phyloP scores from a whole-genome alignment of 1,140 invertebrate genomes.

The Drosophila nannoptera region DNA sequence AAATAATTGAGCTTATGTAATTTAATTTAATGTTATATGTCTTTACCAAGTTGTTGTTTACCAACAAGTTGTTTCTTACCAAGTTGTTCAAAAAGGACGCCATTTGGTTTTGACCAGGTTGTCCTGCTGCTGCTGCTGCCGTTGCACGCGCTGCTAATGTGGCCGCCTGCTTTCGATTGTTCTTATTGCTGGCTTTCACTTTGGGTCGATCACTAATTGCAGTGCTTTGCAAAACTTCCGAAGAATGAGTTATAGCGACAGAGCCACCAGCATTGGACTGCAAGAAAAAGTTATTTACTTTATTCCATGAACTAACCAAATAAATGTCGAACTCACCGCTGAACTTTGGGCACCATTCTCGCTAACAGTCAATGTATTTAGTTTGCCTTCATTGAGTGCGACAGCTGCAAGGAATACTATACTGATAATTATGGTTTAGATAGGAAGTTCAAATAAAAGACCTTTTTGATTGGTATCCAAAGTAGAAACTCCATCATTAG shows the following conservation, averaged over 20 bases:
- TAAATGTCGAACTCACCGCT: conserved; percentile 33
- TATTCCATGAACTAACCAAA: background rate
- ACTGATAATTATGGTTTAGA: background rate
- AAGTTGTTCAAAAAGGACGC: conserved; percentile 78
- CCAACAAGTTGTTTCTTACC: too few species aligned
- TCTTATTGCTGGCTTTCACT: conserved; percentile 88
- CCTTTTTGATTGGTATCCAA: conserved; percentile 46
- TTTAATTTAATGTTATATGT: too few species aligned
- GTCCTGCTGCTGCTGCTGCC: conserved; percentile 47
- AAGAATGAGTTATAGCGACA: conserved; percentile 78
- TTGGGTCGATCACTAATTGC: conserved; percentile 89
- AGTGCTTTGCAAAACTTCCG: conserved; percentile 82
- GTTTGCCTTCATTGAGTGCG: conserved; percentile 35
- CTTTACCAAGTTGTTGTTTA: too few species aligned
- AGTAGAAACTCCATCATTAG: conserved; percentile 30
- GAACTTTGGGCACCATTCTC: conserved; percentile 45
- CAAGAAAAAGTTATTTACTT: background rate
- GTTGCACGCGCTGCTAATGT: conserved; percentile 48
- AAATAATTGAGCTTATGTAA: too few species aligned
- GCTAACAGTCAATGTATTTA: conserved; percentile 19
- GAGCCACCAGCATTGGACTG: conserved; percentile 52
- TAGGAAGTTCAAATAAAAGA: background rate
- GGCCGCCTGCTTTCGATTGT: conserved; percentile 83
- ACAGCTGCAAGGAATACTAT: conserved; percentile 26
- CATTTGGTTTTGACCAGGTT: conserved; percentile 70